Conservation (phyloP, 2,797 vertebrate genomes). For the Schizothorax lantsangensis region DNA sequence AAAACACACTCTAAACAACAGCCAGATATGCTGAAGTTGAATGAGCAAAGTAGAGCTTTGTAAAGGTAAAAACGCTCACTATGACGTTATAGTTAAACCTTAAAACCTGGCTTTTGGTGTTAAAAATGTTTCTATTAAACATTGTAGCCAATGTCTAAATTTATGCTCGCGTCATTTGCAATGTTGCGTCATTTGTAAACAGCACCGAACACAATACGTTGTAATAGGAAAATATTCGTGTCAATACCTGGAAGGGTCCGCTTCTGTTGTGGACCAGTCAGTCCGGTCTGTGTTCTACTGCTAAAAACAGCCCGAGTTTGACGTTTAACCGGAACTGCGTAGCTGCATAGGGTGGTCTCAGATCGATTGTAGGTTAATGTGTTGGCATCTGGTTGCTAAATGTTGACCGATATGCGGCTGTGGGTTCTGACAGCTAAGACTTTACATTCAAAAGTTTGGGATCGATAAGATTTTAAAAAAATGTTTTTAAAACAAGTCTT, state of each 20-base stretch:
- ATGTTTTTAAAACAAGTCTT: not conserved
- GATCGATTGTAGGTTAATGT: constrained; percentile 11
- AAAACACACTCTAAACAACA: constrained; percentile 13
- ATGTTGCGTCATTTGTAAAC: not conserved
- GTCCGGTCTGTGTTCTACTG: constrained; percentile 53
- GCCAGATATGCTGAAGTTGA: not conserved
- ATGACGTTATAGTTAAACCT: not conserved
- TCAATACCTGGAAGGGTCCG: constrained; percentile 32
- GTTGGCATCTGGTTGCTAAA: constrained; percentile 20
- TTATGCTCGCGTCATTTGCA: not conserved
- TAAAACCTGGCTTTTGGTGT: not conserved
- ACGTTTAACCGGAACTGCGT: constrained; percentile 75
- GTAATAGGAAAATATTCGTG: not conserved
- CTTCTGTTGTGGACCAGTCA: constrained; percentile 36
- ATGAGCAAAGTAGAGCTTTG: not conserved
- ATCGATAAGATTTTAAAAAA: no score
- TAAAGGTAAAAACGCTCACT: not conserved
- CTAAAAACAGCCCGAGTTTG: constrained; percentile 61
- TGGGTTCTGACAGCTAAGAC: not conserved
- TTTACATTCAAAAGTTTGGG: not conserved
- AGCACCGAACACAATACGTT: not conserved
- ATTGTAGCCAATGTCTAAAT: no score
- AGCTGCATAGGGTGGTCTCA: constrained; percentile 50
- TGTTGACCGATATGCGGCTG: not conserved
- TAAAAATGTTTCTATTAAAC: not conserved